phyloP scores from a whole-genome alignment of 2,888 invertebrate genomes.

The Oligia fasciuncula region DNA sequence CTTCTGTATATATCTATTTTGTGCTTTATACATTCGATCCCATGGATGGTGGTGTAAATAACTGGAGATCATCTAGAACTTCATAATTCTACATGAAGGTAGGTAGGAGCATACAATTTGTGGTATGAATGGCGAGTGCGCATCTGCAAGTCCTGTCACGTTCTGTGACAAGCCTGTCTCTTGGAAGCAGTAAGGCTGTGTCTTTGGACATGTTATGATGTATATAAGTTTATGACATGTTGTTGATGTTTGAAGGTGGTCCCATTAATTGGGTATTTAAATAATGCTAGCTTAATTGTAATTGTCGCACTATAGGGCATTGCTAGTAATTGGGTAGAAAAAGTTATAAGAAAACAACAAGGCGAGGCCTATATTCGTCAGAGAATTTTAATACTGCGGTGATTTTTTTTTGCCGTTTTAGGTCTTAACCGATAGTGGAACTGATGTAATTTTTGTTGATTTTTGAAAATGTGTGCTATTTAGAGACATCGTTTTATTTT shows the following conservation, averaged over 20 bases:
- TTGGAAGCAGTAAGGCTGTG: constrained; percentile 1
- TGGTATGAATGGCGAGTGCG: constrained; percentile 15
- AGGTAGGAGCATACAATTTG: constrained; percentile 11
- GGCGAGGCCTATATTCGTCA: too few relatives aligned
- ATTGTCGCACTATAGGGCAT: too few relatives aligned
- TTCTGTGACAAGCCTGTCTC: constrained; percentile 19
- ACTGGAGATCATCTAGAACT: constrained; percentile 21
- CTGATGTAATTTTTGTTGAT: too few relatives aligned
- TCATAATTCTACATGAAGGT: neutral
- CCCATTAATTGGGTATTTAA: neutral
- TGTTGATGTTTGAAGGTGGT: neutral
- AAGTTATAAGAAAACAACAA: neutral
- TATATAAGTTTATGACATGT: neutral
- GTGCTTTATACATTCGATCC: constrained; percentile 62
- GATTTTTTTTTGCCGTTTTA: too few relatives aligned
- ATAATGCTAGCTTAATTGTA: neutral
- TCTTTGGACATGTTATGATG: constrained; percentile 11
- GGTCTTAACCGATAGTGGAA: too few relatives aligned
- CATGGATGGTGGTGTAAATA: constrained; percentile 29
- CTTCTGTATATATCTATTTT: neutral
- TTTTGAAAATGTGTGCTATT: too few relatives aligned
- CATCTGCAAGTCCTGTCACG: constrained; percentile 33
- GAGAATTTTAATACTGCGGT: too few relatives aligned
- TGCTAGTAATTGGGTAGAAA: neutral
- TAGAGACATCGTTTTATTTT: too few relatives aligned